Evolutionary conservation across 2,888 invertebrate genomes (phyloP).

Genomic region (Prenolepis imparis): DNA sequence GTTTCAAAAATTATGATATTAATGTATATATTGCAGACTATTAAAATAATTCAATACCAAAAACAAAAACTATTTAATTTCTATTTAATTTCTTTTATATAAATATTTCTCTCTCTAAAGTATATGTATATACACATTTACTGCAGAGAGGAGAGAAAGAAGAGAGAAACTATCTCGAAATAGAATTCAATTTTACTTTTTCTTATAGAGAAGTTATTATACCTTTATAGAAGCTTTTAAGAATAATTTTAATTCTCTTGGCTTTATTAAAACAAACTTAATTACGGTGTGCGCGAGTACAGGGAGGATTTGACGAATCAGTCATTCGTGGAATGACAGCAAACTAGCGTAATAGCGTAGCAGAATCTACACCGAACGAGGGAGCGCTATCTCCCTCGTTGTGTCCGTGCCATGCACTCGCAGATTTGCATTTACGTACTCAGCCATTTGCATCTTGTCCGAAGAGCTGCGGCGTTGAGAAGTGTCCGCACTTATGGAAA

Average conservation of each 20-base stretch:
- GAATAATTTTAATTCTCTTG: background rate
- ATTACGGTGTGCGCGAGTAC: background rate
- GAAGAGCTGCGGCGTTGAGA: constrained; percentile 61
- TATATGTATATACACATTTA: background rate
- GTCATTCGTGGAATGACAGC: constrained; percentile 44
- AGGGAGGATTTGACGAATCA: constrained; percentile 32
- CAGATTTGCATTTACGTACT: constrained; percentile 71
- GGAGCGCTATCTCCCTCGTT: constrained; percentile 7
- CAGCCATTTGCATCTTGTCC: constrained; percentile 73
- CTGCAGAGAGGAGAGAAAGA: too few species aligned
- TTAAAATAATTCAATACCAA: too few species aligned
- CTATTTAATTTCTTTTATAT: too few species aligned
- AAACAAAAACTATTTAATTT: too few species aligned
- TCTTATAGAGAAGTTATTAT: background rate
- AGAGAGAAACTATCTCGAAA: background rate
- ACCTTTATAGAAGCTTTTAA: background rate
- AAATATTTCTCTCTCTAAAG: background rate
- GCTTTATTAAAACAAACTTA: constrained; percentile 1
- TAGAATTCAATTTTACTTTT: background rate
- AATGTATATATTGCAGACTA: background rate
- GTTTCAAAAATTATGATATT: background rate
- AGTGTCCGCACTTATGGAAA: constrained; percentile 74
- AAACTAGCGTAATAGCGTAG: constrained; percentile 28
- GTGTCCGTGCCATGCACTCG: constrained; percentile 39
- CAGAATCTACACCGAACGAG: background rate